Percentiles rank a stretch among this genome's conserved stretches.
phyloP scores from a whole-genome alignment of 2,113 vertebrate species.

The Zosterops lateralis region DNA sequence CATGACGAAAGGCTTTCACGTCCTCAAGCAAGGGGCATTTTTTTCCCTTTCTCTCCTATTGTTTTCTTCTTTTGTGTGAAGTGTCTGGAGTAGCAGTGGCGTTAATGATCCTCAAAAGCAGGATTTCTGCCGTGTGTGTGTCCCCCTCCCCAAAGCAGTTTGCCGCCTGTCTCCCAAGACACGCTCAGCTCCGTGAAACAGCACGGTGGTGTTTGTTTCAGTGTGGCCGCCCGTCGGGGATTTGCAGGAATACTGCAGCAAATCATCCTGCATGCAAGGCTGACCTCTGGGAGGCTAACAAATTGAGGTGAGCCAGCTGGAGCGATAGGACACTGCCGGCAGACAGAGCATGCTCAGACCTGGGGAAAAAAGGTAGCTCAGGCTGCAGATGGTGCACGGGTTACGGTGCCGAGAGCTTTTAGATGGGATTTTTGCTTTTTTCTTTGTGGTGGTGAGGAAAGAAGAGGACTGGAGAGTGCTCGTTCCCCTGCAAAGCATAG shows the following conservation, averaged over 20 bases:
- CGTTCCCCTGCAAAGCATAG: background rate
- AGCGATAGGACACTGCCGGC: conserved; percentile 49
- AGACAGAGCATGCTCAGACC: conserved; percentile 66
- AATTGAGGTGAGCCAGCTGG: conserved; percentile 69
- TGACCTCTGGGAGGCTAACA: conserved; percentile 70
- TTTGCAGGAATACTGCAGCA: conserved; percentile 63
- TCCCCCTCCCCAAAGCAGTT: background rate
- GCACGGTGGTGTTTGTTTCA: background rate
- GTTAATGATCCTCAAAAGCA: background rate
- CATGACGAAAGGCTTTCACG: background rate
- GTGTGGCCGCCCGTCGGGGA: conserved; percentile 13
- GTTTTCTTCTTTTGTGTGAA: background rate
- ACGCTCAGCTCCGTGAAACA: background rate
- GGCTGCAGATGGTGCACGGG: conserved; percentile 42
- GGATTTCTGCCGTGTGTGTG: background rate
- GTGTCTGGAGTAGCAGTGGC: background rate
- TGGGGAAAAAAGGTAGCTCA: conserved; percentile 17
- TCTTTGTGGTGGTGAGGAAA: background rate
- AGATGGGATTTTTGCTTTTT: background rate
- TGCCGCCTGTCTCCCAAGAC: background rate
- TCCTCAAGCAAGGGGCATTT: background rate
- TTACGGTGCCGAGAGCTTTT: background rate
- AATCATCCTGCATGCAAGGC: conserved; percentile 55
- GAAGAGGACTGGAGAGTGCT: conserved; percentile 22
- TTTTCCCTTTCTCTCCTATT: background rate